A percentile compares a stretch with the other conserved stretches of the same genome.
Evolutionary conservation across 2,113 vertebrate species (phyloP).

Genomic region (Noturus placidus): DNA sequence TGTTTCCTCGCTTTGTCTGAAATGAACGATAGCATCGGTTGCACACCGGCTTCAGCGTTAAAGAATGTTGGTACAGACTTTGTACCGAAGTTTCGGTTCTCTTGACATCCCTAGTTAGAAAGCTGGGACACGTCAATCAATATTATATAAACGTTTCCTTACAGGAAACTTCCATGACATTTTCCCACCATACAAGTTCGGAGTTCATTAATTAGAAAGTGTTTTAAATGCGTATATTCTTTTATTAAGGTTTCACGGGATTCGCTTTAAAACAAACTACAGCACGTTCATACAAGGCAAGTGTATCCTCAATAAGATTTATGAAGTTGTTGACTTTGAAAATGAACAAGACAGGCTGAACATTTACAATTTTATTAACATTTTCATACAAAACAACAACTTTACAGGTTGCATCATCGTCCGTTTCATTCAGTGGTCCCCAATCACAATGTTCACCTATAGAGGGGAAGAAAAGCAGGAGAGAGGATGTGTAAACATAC

Average conservation of each 20-base stretch:
- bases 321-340: background rate
- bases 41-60: too few species aligned
- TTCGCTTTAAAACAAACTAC: background rate
- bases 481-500: background rate
- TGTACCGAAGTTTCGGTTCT: too few species aligned
- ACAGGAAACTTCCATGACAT: too few species aligned
- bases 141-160: too few species aligned
- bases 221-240: background rate
- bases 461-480: background rate
- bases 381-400: constrained; percentile 45
- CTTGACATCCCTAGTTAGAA: background rate
- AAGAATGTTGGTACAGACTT: too few species aligned
- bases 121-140: background rate
- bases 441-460: background rate
- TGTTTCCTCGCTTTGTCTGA: too few species aligned
- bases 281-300: background rate
- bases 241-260: background rate
- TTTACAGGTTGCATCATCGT: constrained; percentile 15
- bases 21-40: too few species aligned
- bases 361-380: constrained; percentile 44
- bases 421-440: background rate
- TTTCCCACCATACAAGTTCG: background rate
- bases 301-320: background rate
- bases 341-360: background rate
- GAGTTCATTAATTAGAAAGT: background rate